Conservation (phyloP, 2,113 vertebrate species). For the Salvelinus sp. region DNA sequence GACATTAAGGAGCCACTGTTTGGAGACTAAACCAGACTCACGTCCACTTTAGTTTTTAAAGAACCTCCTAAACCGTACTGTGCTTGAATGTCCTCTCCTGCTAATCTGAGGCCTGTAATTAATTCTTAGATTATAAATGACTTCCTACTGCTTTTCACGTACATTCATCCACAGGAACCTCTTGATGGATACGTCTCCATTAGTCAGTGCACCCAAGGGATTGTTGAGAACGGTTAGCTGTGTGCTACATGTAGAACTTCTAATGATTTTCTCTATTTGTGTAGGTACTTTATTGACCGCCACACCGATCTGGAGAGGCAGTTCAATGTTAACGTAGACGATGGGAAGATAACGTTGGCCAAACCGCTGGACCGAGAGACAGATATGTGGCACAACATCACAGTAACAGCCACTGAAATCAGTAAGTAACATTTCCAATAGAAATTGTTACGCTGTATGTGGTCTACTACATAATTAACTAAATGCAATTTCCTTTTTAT, state of each 20-base stretch:
- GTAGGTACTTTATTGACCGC: constrained; percentile 97
- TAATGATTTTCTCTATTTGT: constrained; percentile 51
- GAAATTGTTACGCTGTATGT: background rate
- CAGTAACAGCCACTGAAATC: constrained; percentile 94
- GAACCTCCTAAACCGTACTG: constrained; percentile 18
- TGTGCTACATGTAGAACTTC: constrained; percentile 24
- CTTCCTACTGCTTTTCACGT: constrained; percentile 44
- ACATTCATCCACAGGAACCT: no score
- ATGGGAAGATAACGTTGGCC: constrained; percentile 94
- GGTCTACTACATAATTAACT: constrained; percentile 7
- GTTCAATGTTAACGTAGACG: constrained; percentile 96
- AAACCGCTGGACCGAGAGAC: constrained; percentile 93
- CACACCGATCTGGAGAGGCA: constrained; percentile 98
- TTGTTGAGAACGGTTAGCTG: constrained; percentile 23
- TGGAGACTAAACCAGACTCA: no score
- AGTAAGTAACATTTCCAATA: constrained; percentile 78
- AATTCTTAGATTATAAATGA: constrained; percentile 74
- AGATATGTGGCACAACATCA: constrained; percentile 97
- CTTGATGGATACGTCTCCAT: no score
- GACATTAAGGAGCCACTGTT: background rate
- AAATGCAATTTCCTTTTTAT: constrained; percentile 15
- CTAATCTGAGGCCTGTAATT: constrained; percentile 69
- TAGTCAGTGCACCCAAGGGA: constrained; percentile 20
- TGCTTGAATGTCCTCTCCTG: constrained; percentile 48
- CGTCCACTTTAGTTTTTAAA: background rate